Base-by-base conservation (phyloP, 2,888 invertebrate genomes). In the Augiades crinisus region DNA sequence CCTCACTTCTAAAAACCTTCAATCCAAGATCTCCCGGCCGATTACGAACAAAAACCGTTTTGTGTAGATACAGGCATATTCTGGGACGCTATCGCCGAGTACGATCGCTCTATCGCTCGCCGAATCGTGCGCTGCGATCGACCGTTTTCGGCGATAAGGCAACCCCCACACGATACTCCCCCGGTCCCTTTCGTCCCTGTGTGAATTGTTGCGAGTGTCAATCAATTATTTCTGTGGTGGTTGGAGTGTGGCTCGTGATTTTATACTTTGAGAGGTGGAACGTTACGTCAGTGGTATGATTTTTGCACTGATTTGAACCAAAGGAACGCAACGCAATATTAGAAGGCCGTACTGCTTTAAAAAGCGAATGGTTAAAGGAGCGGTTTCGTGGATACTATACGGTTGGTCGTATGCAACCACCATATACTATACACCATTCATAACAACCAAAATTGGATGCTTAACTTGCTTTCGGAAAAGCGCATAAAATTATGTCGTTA, bases 31-130 rank as follows among this genome's bases (percentile, higher is more conserved):
- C 61, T 67, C 61, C 57, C 62, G 56, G 51, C 60, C 61, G 82
- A 82, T 81, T 75, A 68, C 57, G 60, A 63, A 75, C 70, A 74
- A 51, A 51, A 76, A 78, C 77, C 80, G 67, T 75, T 79, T 75
- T 78, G 68, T 71, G 75, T 75, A 78, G 81, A 81, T 79, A 80
- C 50, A 54, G 53, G 55, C 55, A 52, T 61, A 61, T 55, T 56
- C 76, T 70, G 65, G 63, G 65, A 56, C 64, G 70, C 78, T 79
- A 78, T 68, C 65, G 64, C 50, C 49, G 52, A 70, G 64, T 64
- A 63, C 71, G 62, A 79, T 79, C 62, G 49, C 44, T 37, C 50
- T 61, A 65, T 65, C 64, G 54, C 49, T 34, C 47, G 47, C 40
- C 54, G 58, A 45, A 63, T 63, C 63, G 56, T 55, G 46, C 47